Base-by-base conservation (phyloP, 35 echinoderm and acorn worm species). In the Apostichopus parvimensis region DNA sequence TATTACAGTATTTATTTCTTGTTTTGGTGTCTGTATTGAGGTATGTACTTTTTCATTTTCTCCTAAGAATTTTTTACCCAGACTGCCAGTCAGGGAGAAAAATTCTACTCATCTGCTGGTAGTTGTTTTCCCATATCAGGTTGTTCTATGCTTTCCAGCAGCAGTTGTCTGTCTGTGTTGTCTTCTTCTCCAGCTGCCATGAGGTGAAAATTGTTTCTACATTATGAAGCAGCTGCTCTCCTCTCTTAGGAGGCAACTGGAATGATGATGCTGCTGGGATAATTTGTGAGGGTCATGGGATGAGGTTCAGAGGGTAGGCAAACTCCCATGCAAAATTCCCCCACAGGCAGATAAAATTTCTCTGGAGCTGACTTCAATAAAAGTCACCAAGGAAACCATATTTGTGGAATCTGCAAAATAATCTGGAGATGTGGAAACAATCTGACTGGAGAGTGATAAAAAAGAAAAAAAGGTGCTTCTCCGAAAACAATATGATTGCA, bases 341-440 rank as follows among this genome's bases (percentile, higher is more conserved):
- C 86, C 86, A 88, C 86, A 88, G 86, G 86, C 86, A 88, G 86
- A 88, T 88, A 88, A 88, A 88, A 88, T 72, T 88, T 28, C 62
- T 34, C 62, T 22, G 20, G 86, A 58, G 53, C 81, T 84, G 81
- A 84, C 81, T 84, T 59, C 81, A 84, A 84, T 84, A 84, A 84
- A 84, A 84, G 81, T 84, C 81, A 84, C 81, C 81, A 84, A 84
- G 81, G 81, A 84, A 23, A 84, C 54, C 81, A 58, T 84, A 84
- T 84, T 84, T 75, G 71, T 75, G 17, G 81, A 55, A 84, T 84
- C 81, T 20, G 81, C 23, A 58, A 59, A 84, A 84, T 45, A 45
- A 75, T 22, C 21, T 7, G 20, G 71, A 75, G 71, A 75, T 75
- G 71, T 75, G 71, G 71, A 75, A 75, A 22, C n/a, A 75, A 75